Evolutionary conservation across 2,888 invertebrate genomes (phyloP).

Genomic region (Strigamia maritima): DNA sequence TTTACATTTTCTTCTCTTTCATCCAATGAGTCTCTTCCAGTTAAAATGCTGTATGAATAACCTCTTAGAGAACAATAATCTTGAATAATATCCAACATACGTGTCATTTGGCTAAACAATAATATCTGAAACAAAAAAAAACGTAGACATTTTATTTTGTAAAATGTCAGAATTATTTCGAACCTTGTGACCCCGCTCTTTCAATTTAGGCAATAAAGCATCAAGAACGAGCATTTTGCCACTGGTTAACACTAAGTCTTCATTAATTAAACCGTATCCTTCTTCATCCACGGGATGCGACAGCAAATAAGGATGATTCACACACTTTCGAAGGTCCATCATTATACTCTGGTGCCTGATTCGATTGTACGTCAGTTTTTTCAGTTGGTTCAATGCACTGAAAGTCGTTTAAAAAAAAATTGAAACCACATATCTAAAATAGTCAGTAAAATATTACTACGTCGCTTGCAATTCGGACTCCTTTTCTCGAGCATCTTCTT

Average conservation of each 20-base stretch:
- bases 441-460: neutral
- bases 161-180: neutral
- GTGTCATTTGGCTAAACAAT: constrained; percentile 64
- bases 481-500: neutral
- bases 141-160: neutral
- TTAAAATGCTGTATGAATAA: constrained; percentile 58
- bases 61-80: constrained; percentile 58
- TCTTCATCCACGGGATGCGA: constrained; percentile 37
- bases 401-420: neutral
- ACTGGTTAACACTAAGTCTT: constrained; percentile 34
- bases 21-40: constrained; percentile 57
- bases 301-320: constrained; percentile 40
- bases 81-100: constrained; percentile 64
- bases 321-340: constrained; percentile 40
- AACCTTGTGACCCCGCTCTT: constrained; percentile 40
- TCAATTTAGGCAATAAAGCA: constrained; percentile 34
- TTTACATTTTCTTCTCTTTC: constrained; percentile 41
- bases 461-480: neutral
- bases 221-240: constrained; percentile 41
- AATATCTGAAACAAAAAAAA: constrained; percentile 57
- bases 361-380: neutral
- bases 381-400: neutral
- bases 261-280: constrained; percentile 28
- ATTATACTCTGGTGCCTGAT: neutral
- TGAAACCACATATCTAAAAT: neutral